Evolutionary conservation across 2,888 invertebrate species (phyloP), one percentile per base, ranked within the genome.

Genomic region (Archaeoteleia sp.): DNA sequence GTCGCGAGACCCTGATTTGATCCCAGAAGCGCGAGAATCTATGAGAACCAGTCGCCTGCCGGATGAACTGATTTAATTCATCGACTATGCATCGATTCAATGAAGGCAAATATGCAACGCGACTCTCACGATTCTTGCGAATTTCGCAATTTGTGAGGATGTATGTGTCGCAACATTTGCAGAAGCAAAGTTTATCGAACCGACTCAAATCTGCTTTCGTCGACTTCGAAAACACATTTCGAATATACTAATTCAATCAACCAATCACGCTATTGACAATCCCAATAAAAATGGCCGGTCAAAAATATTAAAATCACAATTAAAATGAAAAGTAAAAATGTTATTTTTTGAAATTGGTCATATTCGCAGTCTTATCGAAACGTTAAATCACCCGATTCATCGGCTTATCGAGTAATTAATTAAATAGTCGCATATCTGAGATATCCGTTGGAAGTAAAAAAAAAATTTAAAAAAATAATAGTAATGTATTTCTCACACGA

Each of bases 31-130:
- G 60, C 49, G 55, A 49, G 67, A 67, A 51, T 67, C 60, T 43
- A 55, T 61, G 66, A 54, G 66, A 60, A 66, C 66, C 40, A 54
- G 42, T 53, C 46, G 45, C 46, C 39, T 32, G 48, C 49, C 55
- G 60, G 55, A 55, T 61, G 67, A 51, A 62, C 55, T 62, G 61
- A 61, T 55, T 67, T 67, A 49, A 67, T 67, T 61, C 46, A 67
- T 67, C 55, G 60, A 39, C 42, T 13, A 9, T 27, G 25, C 34
- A 67, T 67, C 55, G 67, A 48, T 49, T 48, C 39, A 54, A 35
- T 48, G n/a, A 25, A 46, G 32, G 54, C 48, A 61, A 61, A 57
- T 65, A 39, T 48, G 35, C 39, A 20, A 15, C 15, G 23, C 55
- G 37, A 27, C 45, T 65, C 65, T 65, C 65, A 65, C 65, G 65